Percentiles rank a stretch among this genome's conserved stretches.
Conservation (phyloP, 1,140 invertebrate genomes). For the Drosophila ogumai region DNA sequence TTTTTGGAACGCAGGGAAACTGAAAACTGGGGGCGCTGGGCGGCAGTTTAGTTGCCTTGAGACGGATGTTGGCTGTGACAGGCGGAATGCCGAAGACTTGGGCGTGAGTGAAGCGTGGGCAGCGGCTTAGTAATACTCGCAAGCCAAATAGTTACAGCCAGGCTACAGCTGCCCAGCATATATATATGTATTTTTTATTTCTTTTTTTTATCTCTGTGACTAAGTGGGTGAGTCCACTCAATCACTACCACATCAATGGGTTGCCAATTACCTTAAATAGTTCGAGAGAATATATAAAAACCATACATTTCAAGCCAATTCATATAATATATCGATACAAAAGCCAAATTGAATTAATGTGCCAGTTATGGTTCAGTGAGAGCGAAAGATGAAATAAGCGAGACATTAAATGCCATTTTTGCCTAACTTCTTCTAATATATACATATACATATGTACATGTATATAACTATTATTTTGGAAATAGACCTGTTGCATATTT, state of each 20-base stretch:
- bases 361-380: background rate
- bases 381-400: background rate
- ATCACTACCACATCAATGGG: conserved; percentile 10
- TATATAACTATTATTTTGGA: no score
- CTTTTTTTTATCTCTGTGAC: conserved; percentile 13
- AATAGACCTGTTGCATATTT: background rate
- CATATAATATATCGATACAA: background rate
- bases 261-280: conserved; percentile 12
- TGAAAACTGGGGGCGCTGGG: conserved; percentile 11
- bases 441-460: no score
- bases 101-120: conserved; percentile 73
- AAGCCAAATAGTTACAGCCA: conserved; percentile 22
- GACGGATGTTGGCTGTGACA: conserved; percentile 72
- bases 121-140: conserved; percentile 55
- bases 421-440: no score
- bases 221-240: conserved; percentile 26
- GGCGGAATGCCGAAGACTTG: conserved; percentile 66
- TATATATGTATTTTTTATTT: background rate
- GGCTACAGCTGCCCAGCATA: conserved; percentile 29
- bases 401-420: no score
- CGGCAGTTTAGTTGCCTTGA: conserved; percentile 49
- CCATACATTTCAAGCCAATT: background rate
- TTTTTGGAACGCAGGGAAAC: conserved; percentile 1
- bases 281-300: conserved; percentile 7
- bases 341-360: background rate